Conservation (phyloP, 2,113 vertebrate genomes). For the Gnathonemus longibarbis region DNA sequence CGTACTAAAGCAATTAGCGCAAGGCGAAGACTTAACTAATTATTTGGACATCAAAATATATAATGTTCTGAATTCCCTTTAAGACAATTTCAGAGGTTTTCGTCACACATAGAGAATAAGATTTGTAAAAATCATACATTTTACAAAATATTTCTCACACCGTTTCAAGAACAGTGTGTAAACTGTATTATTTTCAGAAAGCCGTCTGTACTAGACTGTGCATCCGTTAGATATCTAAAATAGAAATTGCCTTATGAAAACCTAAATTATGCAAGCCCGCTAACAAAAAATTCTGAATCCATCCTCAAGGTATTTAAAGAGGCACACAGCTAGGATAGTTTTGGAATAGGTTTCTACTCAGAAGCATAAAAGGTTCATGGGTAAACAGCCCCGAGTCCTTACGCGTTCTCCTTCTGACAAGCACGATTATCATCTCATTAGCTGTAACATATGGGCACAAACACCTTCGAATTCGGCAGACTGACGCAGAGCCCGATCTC, state of each 20-base stretch:
- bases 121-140: neutral
- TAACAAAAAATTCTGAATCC: neutral
- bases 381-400: neutral
- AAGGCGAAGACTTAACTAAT: neutral
- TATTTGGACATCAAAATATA: neutral
- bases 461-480: neutral
- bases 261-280: neutral
- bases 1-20: neutral
- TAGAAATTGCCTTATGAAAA: neutral
- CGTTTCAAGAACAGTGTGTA: neutral
- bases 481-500: neutral
- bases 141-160: neutral
- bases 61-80: neutral
- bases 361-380: neutral
- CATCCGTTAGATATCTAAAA: neutral
- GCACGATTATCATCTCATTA: neutral
- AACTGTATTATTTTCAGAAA: neutral
- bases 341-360: neutral
- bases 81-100: neutral
- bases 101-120: neutral
- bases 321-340: neutral
- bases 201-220: neutral
- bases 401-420: neutral
- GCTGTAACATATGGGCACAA: neutral
- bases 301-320: neutral